Percentiles rank a stretch among this genome's conserved stretches.
Evolutionary conservation across 2,113 vertebrate genomes (phyloP).

Genomic region (Takifugu bimaculatus): DNA sequence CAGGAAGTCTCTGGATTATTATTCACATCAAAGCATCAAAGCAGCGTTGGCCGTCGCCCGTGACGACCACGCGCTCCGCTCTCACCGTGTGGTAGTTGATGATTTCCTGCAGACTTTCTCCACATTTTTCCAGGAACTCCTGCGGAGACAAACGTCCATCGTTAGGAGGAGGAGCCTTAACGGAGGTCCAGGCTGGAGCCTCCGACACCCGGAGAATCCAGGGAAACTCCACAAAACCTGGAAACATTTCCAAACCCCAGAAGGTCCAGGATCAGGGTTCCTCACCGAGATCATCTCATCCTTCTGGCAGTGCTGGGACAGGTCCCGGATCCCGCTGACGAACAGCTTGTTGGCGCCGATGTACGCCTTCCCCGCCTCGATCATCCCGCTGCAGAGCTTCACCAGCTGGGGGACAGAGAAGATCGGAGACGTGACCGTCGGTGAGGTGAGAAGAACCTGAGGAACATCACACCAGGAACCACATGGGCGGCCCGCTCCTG

Average conservation of each 20-base stretch:
- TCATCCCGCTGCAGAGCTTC: slow-evolving; percentile 96
- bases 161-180: slow-evolving; percentile 13
- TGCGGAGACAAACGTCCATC: slow-evolving; percentile 52
- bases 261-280: slow-evolving; percentile 36
- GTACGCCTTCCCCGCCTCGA: slow-evolving; percentile 93
- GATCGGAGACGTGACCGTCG: not conserved
- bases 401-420: slow-evolving; percentile 78
- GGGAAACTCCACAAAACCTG: no score
- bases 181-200: no score
- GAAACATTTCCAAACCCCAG: no score
- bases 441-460: not conserved
- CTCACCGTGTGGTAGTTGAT: slow-evolving; percentile 97
- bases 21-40: no score
- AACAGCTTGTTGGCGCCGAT: slow-evolving; percentile 95
- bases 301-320: slow-evolving; percentile 91
- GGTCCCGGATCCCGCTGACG: slow-evolving; percentile 91
- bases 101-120: slow-evolving; percentile 95
- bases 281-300: slow-evolving; percentile 90
- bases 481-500: no score
- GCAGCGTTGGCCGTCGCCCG: no score
- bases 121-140: slow-evolving; percentile 94
- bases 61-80: no score
- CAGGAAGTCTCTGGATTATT: no score
- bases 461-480: no score
- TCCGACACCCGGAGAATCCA: no score